Conservation (phyloP, 2,113 vertebrate genomes). For the Caracal caracal region DNA sequence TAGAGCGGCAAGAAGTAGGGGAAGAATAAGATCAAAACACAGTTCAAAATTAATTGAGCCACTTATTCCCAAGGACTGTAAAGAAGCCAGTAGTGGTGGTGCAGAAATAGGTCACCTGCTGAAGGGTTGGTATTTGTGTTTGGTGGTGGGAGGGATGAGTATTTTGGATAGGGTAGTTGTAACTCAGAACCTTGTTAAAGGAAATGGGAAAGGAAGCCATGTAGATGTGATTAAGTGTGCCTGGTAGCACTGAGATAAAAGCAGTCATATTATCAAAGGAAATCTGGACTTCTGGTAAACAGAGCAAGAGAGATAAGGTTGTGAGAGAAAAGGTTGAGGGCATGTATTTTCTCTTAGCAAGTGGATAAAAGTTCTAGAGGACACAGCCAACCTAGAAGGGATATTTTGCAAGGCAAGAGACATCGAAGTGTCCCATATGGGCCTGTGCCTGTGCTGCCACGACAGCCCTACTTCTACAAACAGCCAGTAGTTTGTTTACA, state of each 20-base stretch:
- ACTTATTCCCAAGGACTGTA: not conserved
- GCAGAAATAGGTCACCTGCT: not conserved
- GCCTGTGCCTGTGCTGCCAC: not conserved
- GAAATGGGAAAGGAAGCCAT: not conserved
- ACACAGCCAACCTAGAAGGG: not conserved
- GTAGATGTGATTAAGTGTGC: not conserved
- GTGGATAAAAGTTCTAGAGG: not conserved
- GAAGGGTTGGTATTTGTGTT: not conserved
- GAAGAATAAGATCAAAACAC: not conserved
- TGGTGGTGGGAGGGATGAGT: not conserved
- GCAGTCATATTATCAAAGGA: not conserved
- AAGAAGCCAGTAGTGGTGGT: not conserved
- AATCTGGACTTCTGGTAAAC: not conserved
- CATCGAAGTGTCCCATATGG: not conserved
- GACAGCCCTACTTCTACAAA: not conserved
- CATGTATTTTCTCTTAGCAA: not conserved
- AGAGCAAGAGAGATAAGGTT: not conserved
- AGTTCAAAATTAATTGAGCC: not conserved
- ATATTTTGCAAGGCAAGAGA: not conserved
- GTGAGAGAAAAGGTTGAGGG: not conserved
- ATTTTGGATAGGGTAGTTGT: not conserved
- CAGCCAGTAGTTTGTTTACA: not conserved
- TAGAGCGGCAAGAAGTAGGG: not conserved
- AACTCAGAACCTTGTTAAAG: slow-evolving; percentile 13
- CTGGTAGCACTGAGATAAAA: not conserved